Evolutionary conservation across 1,140 invertebrate species (phyloP).

Genomic region (Procambarus virginalis): DNA sequence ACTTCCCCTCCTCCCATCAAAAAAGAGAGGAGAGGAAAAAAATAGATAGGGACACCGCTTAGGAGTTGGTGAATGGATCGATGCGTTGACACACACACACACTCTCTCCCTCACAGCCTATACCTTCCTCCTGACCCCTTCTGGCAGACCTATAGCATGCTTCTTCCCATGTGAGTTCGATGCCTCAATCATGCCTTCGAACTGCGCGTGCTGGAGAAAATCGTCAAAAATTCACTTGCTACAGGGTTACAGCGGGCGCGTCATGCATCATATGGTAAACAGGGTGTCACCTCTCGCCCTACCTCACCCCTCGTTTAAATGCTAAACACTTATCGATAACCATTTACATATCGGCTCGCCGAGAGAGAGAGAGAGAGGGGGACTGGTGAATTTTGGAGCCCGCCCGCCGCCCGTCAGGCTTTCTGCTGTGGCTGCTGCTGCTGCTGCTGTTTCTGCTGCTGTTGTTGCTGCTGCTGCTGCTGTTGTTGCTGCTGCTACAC

Average conservation of each 20-base stretch:
- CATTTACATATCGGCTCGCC: slow-evolving; percentile 71
- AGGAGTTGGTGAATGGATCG: not conserved
- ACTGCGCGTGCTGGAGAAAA: slow-evolving; percentile 11
- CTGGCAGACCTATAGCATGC: too few relatives aligned
- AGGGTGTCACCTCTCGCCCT: slow-evolving; percentile 66
- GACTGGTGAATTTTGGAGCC: slow-evolving; percentile 42
- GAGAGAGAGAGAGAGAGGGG: slow-evolving; percentile 44
- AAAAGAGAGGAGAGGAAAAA: slow-evolving; percentile 8
- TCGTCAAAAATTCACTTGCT: slow-evolving; percentile 44
- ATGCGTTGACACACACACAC: not conserved
- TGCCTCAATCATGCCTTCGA: too few relatives aligned
- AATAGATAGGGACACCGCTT: slow-evolving; percentile 20
- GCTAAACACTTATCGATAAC: slow-evolving; percentile 69
- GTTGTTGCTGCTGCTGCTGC: not conserved
- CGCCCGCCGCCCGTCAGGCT: not conserved
- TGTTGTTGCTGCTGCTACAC: not conserved
- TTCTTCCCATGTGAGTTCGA: not conserved
- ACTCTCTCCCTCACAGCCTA: too few relatives aligned
- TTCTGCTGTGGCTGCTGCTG: not conserved
- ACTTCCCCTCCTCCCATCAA: not conserved
- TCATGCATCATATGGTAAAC: slow-evolving; percentile 68
- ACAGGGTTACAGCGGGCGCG: slow-evolving; percentile 17
- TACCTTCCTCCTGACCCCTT: too few relatives aligned
- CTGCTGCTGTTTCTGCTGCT: not conserved
- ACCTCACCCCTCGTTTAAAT: slow-evolving; percentile 67